phyloP scores from a whole-genome alignment of 2,888 invertebrate genomes.

The Sinhomidia bicolor region DNA sequence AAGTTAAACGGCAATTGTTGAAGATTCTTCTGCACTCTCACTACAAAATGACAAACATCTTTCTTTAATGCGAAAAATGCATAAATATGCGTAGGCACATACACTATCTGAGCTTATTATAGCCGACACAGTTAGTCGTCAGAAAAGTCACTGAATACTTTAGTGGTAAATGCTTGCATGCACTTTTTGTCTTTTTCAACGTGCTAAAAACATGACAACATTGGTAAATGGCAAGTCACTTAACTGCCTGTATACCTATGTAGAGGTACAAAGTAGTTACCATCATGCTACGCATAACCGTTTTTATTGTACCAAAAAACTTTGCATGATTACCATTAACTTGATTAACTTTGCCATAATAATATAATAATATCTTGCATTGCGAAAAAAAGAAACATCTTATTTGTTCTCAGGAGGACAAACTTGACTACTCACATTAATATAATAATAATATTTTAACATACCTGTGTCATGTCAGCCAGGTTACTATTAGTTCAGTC shows the following conservation, averaged over 20 bases:
- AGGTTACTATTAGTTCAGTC: too few species aligned
- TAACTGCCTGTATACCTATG: background rate
- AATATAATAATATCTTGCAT: constrained; percentile 19
- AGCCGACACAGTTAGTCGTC: background rate
- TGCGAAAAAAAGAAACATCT: constrained; percentile 57
- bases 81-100: background rate
- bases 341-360: constrained; percentile 55
- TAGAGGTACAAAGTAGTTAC: background rate
- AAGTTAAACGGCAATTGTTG: background rate
- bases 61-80: background rate
- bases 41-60: background rate
- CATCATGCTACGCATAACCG: constrained; percentile 1
- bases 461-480: background rate
- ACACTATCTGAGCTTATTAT: background rate
- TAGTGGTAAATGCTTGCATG: background rate
- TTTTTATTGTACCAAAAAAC: constrained; percentile 58
- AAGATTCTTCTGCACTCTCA: constrained; percentile 34
- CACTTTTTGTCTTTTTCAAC: background rate
- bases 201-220: constrained; percentile 44
- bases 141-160: background rate
- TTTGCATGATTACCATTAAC: constrained; percentile 48
- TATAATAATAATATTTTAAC: constrained; percentile 25
- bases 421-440: constrained; percentile 36
- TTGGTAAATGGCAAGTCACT: background rate
- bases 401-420: constrained; percentile 36